phyloP scores from a whole-genome alignment of 2,113 vertebrate species.

The Chlamydotis undulata region DNA sequence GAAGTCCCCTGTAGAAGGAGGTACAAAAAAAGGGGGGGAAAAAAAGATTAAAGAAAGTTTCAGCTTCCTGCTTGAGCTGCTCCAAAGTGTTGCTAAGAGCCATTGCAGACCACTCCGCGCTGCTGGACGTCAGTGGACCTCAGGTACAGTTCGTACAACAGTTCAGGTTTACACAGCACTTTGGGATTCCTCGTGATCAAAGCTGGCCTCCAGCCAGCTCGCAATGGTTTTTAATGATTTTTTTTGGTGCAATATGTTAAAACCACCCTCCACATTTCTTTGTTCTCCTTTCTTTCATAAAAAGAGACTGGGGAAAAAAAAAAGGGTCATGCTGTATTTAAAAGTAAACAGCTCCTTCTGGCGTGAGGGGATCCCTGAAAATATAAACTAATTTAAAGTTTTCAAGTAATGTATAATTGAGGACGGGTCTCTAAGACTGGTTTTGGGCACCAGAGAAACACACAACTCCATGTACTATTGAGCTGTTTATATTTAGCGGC shows the following conservation, averaged over 20 bases:
- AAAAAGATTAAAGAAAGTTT: background rate
- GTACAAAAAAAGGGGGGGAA: background rate
- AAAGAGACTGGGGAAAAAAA: background rate
- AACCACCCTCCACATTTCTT: background rate
- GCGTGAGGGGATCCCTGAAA: background rate
- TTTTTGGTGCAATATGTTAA: background rate
- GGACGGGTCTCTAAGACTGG: background rate
- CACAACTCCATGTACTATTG: background rate
- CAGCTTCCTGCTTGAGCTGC: background rate
- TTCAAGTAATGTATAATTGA: background rate
- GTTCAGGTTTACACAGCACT: conserved; percentile 3
- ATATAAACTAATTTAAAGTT: background rate
- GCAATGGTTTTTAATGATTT: background rate
- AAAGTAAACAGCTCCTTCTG: background rate
- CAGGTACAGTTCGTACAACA: background rate
- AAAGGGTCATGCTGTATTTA: background rate
- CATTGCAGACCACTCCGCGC: background rate
- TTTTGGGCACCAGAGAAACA: background rate
- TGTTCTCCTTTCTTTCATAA: background rate
- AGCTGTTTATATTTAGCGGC: background rate
- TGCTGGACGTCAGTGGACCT: background rate
- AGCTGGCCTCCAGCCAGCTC: background rate
- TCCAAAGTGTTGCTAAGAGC: background rate
- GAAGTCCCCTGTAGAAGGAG: background rate
- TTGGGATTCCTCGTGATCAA: background rate